These are phyloP conservation scores for Bagarius yarrelli DNA, from an alignment of 2,113 vertebrate species.

Conservation along the genomic window DNA sequence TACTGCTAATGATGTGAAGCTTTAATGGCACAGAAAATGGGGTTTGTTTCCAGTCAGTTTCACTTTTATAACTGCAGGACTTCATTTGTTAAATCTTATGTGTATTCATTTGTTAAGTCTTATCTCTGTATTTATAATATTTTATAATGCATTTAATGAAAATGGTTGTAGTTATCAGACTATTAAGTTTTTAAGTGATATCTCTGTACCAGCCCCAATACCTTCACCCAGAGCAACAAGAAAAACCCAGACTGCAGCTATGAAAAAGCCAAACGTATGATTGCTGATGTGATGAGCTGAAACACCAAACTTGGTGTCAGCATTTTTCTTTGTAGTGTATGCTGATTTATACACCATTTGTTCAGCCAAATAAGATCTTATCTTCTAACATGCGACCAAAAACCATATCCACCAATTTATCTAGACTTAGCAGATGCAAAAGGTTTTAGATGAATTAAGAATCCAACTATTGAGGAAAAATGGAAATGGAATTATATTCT, in stretches of 20 bases:
- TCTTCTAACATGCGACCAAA: conserved; percentile 26
- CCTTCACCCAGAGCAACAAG: conserved; percentile 56
- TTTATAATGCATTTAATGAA: neutral
- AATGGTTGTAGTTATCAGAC: neutral
- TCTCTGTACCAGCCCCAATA: conserved; percentile 62
- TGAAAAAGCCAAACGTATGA: conserved; percentile 42
- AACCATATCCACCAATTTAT: conserved; percentile 37
- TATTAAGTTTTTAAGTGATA: conserved; percentile 15
- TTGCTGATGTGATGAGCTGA: conserved; percentile 51
- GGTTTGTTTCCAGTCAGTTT: conserved; percentile 51
- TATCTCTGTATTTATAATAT: neutral
- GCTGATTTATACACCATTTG: conserved; percentile 50
- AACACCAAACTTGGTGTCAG: conserved; percentile 39
- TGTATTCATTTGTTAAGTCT: too few species aligned
- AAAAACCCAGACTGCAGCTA: conserved; percentile 52
- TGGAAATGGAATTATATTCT: conserved; percentile 9
- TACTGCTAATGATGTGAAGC: conserved; percentile 36
- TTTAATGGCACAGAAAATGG: conserved; percentile 47
- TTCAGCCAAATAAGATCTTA: conserved; percentile 41
- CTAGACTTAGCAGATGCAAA: conserved; percentile 4
- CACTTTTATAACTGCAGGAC: conserved; percentile 43
- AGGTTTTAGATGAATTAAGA: conserved; percentile 21
- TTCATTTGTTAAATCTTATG: neutral
- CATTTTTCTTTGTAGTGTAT: conserved; percentile 17
- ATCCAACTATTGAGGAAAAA: conserved; percentile 1